A percentile compares a stretch with the other conserved stretches of the same genome.
Evolutionary conservation across 2,797 vertebrate genomes (phyloP).

Genomic region (Sciaenops ocellatus): DNA sequence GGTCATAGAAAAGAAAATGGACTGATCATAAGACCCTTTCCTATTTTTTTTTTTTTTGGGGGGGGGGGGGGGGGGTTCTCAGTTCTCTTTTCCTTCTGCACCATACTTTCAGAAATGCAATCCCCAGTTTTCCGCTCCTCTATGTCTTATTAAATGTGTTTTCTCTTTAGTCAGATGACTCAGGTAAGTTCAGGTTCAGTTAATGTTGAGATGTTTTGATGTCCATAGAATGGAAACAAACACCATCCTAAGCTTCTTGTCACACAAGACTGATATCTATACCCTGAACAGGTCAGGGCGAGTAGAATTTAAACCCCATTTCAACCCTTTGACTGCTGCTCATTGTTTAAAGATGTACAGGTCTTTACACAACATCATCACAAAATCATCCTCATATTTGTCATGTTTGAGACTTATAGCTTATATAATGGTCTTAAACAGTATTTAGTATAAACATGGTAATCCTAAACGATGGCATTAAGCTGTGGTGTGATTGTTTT

Average conservation of each 20-base stretch:
- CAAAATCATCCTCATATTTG: slow-evolving; percentile 11
- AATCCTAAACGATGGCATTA: background rate
- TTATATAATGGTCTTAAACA: slow-evolving; percentile 24
- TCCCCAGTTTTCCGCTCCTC: background rate
- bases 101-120: background rate
- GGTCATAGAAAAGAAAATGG: slow-evolving; percentile 52
- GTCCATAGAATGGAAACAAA: slow-evolving; percentile 33
- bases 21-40: slow-evolving; percentile 23
- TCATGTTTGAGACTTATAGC: slow-evolving; percentile 21
- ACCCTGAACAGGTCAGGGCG: slow-evolving; percentile 5
- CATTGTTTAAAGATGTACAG: slow-evolving; percentile 25
- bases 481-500: slow-evolving; percentile 53
- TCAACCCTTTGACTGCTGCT: slow-evolving; percentile 3
- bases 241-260: slow-evolving; percentile 16
- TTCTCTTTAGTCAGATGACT: slow-evolving; percentile 22
- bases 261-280: slow-evolving; percentile 37
- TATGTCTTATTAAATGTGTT: background rate
- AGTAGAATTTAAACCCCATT: slow-evolving; percentile 10
- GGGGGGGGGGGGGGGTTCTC: background rate
- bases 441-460: slow-evolving; percentile 50
- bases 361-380: slow-evolving; percentile 18
- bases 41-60: background rate
- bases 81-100: slow-evolving; percentile 13
- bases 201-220: slow-evolving; percentile 32
- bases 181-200: slow-evolving; percentile 23